phyloP scores from a whole-genome alignment of 2,113 vertebrate species.

The Oncorhynchus kisutch region DNA sequence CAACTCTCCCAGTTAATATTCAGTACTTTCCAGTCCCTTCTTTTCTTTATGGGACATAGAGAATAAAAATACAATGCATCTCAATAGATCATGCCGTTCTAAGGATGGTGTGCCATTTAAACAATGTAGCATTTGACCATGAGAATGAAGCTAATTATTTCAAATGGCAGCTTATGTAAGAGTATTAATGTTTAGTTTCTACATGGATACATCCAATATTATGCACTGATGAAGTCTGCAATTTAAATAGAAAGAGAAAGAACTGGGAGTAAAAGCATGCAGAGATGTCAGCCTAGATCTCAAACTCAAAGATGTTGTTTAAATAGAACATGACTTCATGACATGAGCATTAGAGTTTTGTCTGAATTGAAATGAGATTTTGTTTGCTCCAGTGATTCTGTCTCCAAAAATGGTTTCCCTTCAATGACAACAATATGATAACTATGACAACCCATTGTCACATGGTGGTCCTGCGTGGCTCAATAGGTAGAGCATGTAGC shows the following conservation, averaged over 20 bases:
- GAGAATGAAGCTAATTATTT: constrained; percentile 58
- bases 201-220: constrained; percentile 51
- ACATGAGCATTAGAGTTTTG: too few relatives aligned
- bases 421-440: too few relatives aligned
- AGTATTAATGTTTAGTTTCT: constrained; percentile 61
- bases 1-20: neutral
- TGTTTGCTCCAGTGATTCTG: too few relatives aligned
- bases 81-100: constrained; percentile 50
- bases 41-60: constrained; percentile 32
- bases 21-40: neutral
- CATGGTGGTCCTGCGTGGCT: too few relatives aligned
- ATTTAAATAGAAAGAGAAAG: constrained; percentile 16
- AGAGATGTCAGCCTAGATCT: neutral
- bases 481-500: too few relatives aligned
- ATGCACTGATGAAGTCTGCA: constrained; percentile 38
- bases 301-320: too few relatives aligned
- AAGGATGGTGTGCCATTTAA: constrained; percentile 56
- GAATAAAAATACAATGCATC: constrained; percentile 53
- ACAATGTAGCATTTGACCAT: constrained; percentile 44
- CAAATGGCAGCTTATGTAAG: constrained; percentile 56
- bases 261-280: neutral
- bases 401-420: too few relatives aligned
- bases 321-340: too few relatives aligned
- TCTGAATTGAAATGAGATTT: too few relatives aligned
- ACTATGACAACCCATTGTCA: too few relatives aligned